Evolutionary conservation across 2,888 invertebrate species (phyloP).

Genomic region (Mimumesa dahlbomi): DNA sequence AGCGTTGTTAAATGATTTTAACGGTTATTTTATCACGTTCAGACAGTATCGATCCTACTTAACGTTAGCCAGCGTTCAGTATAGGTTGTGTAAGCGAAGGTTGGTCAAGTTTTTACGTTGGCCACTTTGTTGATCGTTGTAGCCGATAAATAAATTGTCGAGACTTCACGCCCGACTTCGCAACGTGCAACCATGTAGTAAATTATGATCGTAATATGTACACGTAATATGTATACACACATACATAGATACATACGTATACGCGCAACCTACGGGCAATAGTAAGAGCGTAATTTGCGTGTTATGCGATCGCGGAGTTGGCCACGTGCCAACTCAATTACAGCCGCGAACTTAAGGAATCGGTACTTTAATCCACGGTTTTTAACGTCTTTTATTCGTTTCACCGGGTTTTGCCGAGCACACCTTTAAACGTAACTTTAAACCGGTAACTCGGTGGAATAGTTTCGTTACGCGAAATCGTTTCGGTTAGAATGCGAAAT

Average conservation of each 20-base stretch:
- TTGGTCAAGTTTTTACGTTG: background rate
- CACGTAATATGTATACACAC: no score
- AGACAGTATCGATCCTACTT: background rate
- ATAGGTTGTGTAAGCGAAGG: background rate
- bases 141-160: constrained; percentile 27
- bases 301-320: constrained; percentile 2
- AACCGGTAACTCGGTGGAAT: no score
- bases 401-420: no score
- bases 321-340: constrained; percentile 42
- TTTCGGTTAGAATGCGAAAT: no score
- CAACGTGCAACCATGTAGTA: constrained; percentile 30
- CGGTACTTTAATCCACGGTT: background rate
- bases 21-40: background rate
- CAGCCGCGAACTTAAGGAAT: background rate
- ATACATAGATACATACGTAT: no score
- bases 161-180: constrained; percentile 21
- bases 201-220: constrained; percentile 44
- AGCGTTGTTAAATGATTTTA: no score
- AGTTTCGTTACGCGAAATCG: no score
- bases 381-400: background rate
- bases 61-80: background rate
- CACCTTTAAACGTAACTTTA: no score
- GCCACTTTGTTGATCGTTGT: constrained; percentile 23
- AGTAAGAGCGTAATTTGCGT: constrained; percentile 27
- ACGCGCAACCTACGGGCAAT: constrained; percentile 17